Percentiles rank a stretch among this genome's conserved stretches.
phyloP scores from a whole-genome alignment of 2,888 invertebrate genomes.

The Bimastos eiseni region DNA sequence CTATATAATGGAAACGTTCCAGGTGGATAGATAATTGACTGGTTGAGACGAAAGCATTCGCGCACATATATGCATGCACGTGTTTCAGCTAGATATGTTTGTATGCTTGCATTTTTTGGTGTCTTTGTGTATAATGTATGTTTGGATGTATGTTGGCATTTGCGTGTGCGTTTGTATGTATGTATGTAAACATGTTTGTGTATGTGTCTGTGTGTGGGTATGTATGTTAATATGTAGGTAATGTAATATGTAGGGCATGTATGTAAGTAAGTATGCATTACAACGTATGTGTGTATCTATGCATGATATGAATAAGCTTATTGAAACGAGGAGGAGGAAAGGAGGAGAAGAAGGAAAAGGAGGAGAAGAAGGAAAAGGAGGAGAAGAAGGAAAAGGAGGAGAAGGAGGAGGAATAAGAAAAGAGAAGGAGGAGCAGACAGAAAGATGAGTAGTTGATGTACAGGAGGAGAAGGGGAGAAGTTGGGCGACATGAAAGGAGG shows the following conservation, averaged over 20 bases:
- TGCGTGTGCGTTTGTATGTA: not conserved
- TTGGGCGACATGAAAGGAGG: no score
- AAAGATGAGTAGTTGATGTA: not conserved
- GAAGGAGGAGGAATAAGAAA: no score
- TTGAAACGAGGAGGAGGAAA: no score
- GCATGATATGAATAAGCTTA: no score
- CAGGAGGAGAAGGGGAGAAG: not conserved
- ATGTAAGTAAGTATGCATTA: no score
- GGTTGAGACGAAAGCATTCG: not conserved
- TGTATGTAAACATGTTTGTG: no score
- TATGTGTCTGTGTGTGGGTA: not conserved
- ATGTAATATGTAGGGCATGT: no score
- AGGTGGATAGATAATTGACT: not conserved
- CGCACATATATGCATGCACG: no score
- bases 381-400: not conserved
- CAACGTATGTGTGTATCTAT: no score
- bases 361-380: not conserved
- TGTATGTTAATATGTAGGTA: not conserved
- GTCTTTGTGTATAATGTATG: not conserved
- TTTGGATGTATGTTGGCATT: not conserved
- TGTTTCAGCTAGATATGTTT: not conserved
- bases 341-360: not conserved
- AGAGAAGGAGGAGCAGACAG: no score
- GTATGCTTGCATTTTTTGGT: not conserved
- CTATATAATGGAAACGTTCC: not conserved